Evolutionary conservation across 2,113 vertebrate species (phyloP), one percentile per base, ranked within the genome.

Genomic region (Lonchura striata): DNA sequence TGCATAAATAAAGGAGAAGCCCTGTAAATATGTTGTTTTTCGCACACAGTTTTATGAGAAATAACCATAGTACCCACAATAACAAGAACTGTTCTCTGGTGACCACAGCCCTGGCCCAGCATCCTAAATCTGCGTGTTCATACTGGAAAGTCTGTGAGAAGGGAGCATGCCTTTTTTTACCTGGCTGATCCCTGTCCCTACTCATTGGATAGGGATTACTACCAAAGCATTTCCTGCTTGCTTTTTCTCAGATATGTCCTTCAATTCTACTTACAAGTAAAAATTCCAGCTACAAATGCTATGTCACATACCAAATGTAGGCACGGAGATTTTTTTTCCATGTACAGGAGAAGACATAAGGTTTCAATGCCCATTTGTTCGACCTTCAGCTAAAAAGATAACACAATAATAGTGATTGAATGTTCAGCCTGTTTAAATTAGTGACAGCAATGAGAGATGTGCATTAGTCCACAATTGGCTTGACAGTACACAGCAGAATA

Each of bases 381-480:
- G 5, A 90, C 87, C 68, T 93, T 96, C 44, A 66, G 44, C 92
- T 96, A 33, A 86, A 91, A 66, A 83, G 93, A 68, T 88, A 88
- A 66, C 79, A 59, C 82, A 90, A 93, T 91, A 94, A 77, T 33
- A 89, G 54, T 44, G 71, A 86, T n/a, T 88, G 85, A 90, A 80
- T 71, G 70, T 59, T 92, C 89, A 87, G 37, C 66, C 71, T 89
- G 87, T 94, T 96, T 95, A 90, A 96, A 95, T 95, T 88, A 70
- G 64, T 70, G 87, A 68, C 93, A 90, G 82, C 46, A 78, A 56
- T 44, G 76, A 96, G 82, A 88, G 68, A 92, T 56, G 90, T 95
- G 79, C 93, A 93, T 96, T 96, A 95, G 90, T 42, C 71, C 68
- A 71, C 88, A 95, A 92, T 49, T 90, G 92, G 18, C 68, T 94